Conservation (phyloP, 2,113 vertebrate genomes). For the Platichthys stellatus region DNA sequence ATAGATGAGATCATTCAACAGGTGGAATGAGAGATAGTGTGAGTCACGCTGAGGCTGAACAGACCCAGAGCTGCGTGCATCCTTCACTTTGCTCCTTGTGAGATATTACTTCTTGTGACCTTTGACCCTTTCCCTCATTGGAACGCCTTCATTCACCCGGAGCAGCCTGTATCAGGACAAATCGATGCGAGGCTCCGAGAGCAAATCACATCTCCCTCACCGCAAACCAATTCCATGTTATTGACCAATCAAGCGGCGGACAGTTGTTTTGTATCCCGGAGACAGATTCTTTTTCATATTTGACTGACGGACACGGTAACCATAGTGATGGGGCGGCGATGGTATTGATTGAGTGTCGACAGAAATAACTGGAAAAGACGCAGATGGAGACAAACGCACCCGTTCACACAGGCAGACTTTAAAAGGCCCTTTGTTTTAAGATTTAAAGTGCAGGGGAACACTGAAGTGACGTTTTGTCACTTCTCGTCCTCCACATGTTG, state of each 20-base stretch:
- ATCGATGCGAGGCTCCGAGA: conserved; percentile 26
- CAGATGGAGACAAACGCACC: conserved; percentile 19
- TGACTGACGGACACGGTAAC: conserved; percentile 51
- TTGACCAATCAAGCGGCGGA: conserved; percentile 37
- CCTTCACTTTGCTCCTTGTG: conserved; percentile 1
- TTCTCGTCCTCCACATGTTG: conserved; percentile 46
- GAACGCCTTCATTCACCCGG: conserved; percentile 13
- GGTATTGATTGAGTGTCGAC: conserved; percentile 63
- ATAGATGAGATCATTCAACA: neutral
- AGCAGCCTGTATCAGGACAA: conserved; percentile 32
- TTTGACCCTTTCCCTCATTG: conserved; percentile 23
- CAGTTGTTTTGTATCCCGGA: conserved; percentile 33
- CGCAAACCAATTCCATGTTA: conserved; percentile 30
- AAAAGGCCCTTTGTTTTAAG: conserved; percentile 57
- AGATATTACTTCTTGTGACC: conserved; percentile 42
- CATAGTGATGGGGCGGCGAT: conserved; percentile 30
- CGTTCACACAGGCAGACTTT: conserved; percentile 37
- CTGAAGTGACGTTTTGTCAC: conserved; percentile 55
- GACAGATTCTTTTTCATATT: conserved; percentile 31
- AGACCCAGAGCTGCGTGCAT: neutral
- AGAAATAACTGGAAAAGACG: conserved; percentile 36
- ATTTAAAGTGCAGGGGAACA: conserved; percentile 45
- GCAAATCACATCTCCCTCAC: conserved; percentile 32
- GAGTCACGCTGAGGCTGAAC: neutral
- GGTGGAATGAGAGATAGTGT: neutral